A percentile compares a stretch with the other conserved stretches of the same genome.
Conservation (phyloP, 2,113 vertebrate species). For the cattle (Bos taurus) region ARS-UCD2.0 NC_037328.1:80415001-80415500, state of each 20-base stretch:
- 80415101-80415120: not conserved
- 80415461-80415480: not conserved
- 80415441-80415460: not conserved
- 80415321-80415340: not conserved
- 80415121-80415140: not conserved
- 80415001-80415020: not conserved
- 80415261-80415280: not conserved
- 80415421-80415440: not conserved
- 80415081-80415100: not conserved
- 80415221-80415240: not conserved
- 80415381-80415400: not conserved
- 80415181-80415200: not conserved
- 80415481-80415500: not conserved
- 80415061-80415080: not conserved
- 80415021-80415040: not conserved
- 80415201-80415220: not conserved
- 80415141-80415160: not conserved
- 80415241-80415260: not conserved
- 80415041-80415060: not conserved
- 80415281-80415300: not conserved
- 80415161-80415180: not conserved
- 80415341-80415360: not conserved
- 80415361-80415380: not conserved
- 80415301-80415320: not conserved
- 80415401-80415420: not conserved